Conservation (phyloP, 2,113 vertebrate genomes). For the Callorhinus ursinus region DNA sequence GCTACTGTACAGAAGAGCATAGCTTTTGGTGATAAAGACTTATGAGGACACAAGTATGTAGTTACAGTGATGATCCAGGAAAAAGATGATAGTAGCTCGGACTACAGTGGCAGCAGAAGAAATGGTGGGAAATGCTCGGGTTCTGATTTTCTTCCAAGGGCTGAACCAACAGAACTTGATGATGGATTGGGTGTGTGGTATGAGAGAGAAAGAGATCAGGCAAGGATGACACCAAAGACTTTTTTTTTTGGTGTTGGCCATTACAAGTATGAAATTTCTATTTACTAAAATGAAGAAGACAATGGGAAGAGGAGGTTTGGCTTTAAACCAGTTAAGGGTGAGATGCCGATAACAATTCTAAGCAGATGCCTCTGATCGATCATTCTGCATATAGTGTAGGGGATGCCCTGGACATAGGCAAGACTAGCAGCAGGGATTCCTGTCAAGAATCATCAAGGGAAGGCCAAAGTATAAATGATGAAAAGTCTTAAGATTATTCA, state of each 20-base stretch:
- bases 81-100: neutral
- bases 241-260: neutral
- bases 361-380: neutral
- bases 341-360: neutral
- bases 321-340: neutral
- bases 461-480: neutral
- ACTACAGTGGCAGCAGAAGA: neutral
- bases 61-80: neutral
- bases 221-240: neutral
- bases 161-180: neutral
- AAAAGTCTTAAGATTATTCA: neutral
- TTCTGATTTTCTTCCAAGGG: neutral
- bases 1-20: neutral
- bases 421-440: neutral
- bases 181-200: neutral
- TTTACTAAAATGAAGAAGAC: neutral
- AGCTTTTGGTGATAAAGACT: neutral
- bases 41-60: neutral
- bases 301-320: neutral
- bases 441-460: neutral
- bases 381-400: neutral
- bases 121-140: neutral
- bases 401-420: neutral
- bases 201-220: neutral
- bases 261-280: neutral